phyloP scores from a whole-genome alignment of 2,797 vertebrate species.

The Brotula barbata region DNA sequence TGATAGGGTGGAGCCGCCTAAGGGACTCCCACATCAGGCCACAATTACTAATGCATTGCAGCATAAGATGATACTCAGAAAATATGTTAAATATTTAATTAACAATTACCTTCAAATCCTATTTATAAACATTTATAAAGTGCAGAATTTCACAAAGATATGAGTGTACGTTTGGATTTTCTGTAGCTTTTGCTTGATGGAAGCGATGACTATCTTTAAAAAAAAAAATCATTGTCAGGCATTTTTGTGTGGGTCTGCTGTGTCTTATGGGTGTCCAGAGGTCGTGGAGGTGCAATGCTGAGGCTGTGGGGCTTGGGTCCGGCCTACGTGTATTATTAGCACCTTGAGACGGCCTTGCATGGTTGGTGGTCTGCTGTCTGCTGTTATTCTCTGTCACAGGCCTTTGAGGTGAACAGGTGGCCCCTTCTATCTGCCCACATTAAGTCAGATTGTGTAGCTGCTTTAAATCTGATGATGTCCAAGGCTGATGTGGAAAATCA shows the following conservation, averaged over 20 bases:
- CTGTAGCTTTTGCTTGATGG: too few relatives aligned
- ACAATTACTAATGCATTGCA: slow-evolving; percentile 18
- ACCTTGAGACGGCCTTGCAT: slow-evolving; percentile 49
- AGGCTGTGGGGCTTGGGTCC: slow-evolving; percentile 19
- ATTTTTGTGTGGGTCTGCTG: slow-evolving; percentile 9
- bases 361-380: slow-evolving; percentile 67
- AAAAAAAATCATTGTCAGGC: neutral
- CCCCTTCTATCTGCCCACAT: slow-evolving; percentile 37
- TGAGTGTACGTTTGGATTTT: slow-evolving; percentile 6
- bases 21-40: slow-evolving; percentile 37
- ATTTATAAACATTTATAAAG: neutral
- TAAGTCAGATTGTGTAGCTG: slow-evolving; percentile 29
- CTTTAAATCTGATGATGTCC: neutral
- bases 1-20: slow-evolving; percentile 74
- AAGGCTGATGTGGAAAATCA: neutral
- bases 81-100: too few relatives aligned
- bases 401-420: slow-evolving; percentile 66
- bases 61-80: slow-evolving; percentile 2
- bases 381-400: slow-evolving; percentile 46
- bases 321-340: slow-evolving; percentile 70
- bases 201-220: neutral
- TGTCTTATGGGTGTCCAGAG: slow-evolving; percentile 28
- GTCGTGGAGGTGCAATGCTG: slow-evolving; percentile 28
- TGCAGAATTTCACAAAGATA: neutral
- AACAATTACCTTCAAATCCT: neutral